Conservation (phyloP, 2,797 vertebrate genomes). For the Danio choprae region DNA sequence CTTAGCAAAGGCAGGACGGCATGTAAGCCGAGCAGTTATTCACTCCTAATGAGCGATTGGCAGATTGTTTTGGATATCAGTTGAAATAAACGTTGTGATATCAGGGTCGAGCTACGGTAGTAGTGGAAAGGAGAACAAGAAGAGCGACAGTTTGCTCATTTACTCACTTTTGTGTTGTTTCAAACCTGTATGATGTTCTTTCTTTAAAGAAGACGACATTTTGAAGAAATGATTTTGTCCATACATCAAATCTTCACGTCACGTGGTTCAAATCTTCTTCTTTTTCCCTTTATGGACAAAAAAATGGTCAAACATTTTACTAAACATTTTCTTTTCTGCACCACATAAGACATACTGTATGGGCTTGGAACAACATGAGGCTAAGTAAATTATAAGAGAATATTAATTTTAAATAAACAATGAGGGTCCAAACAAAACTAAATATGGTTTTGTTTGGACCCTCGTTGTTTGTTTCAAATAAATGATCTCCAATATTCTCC, state of each 20-base stretch:
- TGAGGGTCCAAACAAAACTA: no score
- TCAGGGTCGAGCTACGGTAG: neutral
- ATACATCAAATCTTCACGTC: no score
- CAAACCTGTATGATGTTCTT: neutral
- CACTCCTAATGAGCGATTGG: slow-evolving; percentile 22
- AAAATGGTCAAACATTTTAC: neutral
- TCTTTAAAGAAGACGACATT: neutral
- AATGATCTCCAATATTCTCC: no score
- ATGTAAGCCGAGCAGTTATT: slow-evolving; percentile 10
- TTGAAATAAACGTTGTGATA: neutral
- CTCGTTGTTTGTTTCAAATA: neutral
- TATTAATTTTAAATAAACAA: neutral
- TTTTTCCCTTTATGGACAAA: no score
- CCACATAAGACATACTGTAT: neutral
- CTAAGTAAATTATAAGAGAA: neutral
- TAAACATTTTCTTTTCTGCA: neutral
- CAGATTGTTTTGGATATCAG: slow-evolving; percentile 41
- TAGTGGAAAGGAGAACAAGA: slow-evolving; percentile 12
- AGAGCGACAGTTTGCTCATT: neutral
- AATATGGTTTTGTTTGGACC: neutral
- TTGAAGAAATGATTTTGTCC: neutral
- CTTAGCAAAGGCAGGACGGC: slow-evolving; percentile 16
- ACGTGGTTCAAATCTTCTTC: no score
- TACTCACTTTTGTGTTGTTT: neutral
- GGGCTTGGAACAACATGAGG: neutral